Evolutionary conservation across 2,888 invertebrate genomes (phyloP).

Genomic region (Lumbricus terrestris): DNA sequence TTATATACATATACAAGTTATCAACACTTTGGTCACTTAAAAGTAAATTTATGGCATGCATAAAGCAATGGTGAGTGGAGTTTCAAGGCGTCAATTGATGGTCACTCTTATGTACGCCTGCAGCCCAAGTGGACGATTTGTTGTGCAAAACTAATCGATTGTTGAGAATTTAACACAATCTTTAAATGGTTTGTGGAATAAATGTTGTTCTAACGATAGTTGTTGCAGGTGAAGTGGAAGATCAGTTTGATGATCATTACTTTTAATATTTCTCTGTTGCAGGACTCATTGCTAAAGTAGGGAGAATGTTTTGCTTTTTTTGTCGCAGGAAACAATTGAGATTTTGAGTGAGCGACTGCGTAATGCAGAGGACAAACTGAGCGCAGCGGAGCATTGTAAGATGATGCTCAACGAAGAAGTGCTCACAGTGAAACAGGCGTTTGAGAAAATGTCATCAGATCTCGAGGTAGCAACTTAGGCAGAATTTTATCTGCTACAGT

Average conservation of each 20-base stretch:
- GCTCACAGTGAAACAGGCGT: conserved; percentile 42
- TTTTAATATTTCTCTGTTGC: neutral
- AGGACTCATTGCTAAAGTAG: neutral
- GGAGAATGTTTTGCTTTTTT: neutral
- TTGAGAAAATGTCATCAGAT: conserved; percentile 44
- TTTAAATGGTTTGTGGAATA: neutral
- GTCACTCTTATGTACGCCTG: neutral
- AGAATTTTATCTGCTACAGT: conserved; percentile 22
- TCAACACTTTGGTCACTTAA: neutral
- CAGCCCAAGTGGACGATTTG: neutral
- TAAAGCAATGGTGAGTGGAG: neutral
- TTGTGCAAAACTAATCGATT: neutral
- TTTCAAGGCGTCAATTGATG: neutral
- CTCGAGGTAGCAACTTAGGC: conserved; percentile 44
- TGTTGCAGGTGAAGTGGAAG: neutral
- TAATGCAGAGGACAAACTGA: conserved; percentile 51
- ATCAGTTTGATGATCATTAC: neutral
- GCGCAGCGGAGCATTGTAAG: conserved; percentile 51
- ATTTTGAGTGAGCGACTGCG: conserved; percentile 44
- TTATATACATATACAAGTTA: neutral
- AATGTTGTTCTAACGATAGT: neutral
- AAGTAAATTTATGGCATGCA: neutral
- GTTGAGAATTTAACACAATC: neutral
- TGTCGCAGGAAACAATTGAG: conserved; percentile 42
- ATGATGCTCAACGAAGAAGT: conserved; percentile 48